Evolutionary conservation across 2,113 vertebrate species (phyloP).

Genomic region (Chlamydotis undulata): DNA sequence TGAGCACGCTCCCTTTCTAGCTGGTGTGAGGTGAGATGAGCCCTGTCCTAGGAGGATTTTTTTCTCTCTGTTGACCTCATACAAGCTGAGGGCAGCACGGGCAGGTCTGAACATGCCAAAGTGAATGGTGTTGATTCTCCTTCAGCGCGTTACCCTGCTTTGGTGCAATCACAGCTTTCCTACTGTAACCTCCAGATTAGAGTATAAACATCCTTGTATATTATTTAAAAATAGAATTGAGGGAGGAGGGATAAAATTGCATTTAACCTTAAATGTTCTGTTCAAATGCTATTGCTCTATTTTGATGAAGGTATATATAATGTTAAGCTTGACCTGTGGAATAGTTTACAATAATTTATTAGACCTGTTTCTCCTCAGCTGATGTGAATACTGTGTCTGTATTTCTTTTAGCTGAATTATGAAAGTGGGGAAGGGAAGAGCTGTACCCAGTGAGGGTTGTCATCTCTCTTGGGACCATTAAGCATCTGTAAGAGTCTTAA

Average conservation of each 20-base stretch:
- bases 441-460: neutral
- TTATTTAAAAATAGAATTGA: neutral
- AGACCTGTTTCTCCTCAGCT: neutral
- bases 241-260: neutral
- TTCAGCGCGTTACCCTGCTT: neutral
- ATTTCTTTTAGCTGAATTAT: neutral
- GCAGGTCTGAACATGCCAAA: rapidly evolving
- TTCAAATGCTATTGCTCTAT: neutral
- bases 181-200: neutral
- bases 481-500: neutral
- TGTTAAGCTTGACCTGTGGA: neutral
- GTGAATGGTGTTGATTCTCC: neutral
- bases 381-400: neutral
- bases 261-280: neutral
- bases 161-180: neutral
- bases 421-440: neutral
- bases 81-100: neutral
- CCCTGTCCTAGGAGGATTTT: neutral
- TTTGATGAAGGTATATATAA: neutral
- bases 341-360: neutral
- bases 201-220: neutral
- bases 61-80: neutral
- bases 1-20: neutral
- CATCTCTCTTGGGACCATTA: neutral
- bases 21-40: neutral